A percentile compares a stretch with the other conserved stretches of the same genome.
Conservation (phyloP, 2,797 vertebrate genomes). For the Numenius phaeopus region DNA sequence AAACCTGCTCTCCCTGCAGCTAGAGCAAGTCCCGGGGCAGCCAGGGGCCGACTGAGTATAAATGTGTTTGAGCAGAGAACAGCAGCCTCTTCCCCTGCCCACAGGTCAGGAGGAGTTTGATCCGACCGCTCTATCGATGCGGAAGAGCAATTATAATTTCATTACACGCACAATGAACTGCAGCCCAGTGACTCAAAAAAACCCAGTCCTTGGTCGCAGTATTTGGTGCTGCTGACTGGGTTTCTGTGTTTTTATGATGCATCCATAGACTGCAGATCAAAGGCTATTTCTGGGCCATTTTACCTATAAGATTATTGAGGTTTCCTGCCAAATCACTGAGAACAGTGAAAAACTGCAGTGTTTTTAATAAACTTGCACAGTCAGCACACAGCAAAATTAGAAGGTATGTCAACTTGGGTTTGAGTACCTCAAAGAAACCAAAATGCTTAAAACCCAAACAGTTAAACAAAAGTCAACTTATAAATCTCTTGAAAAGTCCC, state of each 20-base stretch:
- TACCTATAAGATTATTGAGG: constrained; percentile 5
- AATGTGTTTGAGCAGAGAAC: background rate
- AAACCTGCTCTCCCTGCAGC: background rate
- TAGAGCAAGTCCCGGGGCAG: background rate
- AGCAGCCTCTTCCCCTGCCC: background rate
- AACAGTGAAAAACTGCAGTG: background rate
- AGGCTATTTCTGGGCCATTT: constrained; percentile 11
- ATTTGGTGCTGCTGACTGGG: background rate
- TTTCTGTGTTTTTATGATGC: background rate
- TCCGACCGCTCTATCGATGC: fast-evolving
- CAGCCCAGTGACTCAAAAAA: background rate
- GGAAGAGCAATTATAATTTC: background rate
- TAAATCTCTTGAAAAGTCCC: constrained; percentile 46
- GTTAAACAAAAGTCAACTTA: constrained; percentile 32
- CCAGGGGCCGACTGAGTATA: background rate
- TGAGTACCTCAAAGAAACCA: constrained; percentile 35
- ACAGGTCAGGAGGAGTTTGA: background rate
- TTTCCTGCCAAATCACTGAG: constrained; percentile 24
- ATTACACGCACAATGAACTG: background rate
- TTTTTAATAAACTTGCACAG: constrained; percentile 4
- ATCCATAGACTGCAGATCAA: background rate
- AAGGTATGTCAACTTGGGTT: background rate
- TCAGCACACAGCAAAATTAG: constrained; percentile 38
- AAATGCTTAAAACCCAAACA: constrained; percentile 30
- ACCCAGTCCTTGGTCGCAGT: background rate